Percentiles rank a stretch among this genome's conserved stretches.
Evolutionary conservation across 2,797 vertebrate genomes (phyloP).

Genomic region (Anabacerthia variegaticeps): DNA sequence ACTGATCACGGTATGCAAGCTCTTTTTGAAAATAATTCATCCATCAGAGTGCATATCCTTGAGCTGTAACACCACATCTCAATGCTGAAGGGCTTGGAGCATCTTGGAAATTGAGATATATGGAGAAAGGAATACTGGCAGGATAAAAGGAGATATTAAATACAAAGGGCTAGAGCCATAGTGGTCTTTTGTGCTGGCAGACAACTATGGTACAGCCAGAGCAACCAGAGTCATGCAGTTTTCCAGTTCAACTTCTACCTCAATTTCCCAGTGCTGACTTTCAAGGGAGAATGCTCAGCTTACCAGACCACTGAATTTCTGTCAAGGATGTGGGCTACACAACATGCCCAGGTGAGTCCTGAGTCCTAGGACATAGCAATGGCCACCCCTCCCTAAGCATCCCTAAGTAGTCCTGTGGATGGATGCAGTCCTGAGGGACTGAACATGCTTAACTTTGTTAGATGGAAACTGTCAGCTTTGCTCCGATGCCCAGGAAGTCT

Average conservation of each 20-base stretch:
- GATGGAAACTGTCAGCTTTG: not conserved
- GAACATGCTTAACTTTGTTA: fast-evolving
- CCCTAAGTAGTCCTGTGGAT: fast-evolving
- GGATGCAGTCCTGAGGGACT: not conserved
- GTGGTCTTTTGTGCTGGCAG: not conserved
- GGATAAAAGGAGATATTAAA: not conserved
- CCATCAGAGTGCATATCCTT: not conserved
- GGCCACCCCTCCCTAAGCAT: not conserved
- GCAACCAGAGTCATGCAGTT: not conserved
- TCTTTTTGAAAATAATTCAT: not conserved
- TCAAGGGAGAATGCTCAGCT: fast-evolving
- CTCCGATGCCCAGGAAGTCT: not conserved
- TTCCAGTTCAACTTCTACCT: not conserved
- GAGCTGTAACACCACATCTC: not conserved
- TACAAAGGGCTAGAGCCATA: not conserved
- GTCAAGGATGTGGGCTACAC: not conserved
- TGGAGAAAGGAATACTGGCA: not conserved
- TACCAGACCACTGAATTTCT: not conserved
- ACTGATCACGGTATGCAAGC: not conserved
- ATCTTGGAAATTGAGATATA: not conserved
- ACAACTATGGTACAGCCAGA: not conserved
- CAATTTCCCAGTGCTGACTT: not conserved
- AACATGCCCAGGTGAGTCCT: fast-evolving
- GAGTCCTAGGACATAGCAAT: not conserved
- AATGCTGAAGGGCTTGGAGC: not conserved